Evolutionary conservation across 2,888 invertebrate species (phyloP).

Genomic region (Stramonita haemastoma): DNA sequence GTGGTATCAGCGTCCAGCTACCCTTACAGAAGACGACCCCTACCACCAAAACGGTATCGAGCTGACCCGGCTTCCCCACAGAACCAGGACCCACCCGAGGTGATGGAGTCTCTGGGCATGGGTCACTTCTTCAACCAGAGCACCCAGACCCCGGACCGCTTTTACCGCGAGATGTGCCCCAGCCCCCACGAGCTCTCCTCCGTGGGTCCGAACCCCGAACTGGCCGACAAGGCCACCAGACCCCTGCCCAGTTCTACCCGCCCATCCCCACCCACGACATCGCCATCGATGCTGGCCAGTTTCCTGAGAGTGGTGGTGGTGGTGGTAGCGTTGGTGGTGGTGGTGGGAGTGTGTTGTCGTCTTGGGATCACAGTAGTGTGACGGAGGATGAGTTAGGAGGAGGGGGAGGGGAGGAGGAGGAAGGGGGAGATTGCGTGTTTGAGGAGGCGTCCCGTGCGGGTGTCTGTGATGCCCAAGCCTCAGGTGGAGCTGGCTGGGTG

Average conservation of each 20-base stretch:
- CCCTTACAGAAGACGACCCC: not conserved
- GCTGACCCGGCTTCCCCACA: slow-evolving; percentile 35
- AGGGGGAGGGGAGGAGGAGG: not conserved
- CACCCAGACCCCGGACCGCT: slow-evolving; percentile 40
- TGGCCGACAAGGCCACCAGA: slow-evolving; percentile 50
- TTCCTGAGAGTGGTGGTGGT: slow-evolving; percentile 34
- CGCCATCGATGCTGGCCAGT: slow-evolving; percentile 52
- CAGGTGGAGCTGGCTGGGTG: slow-evolving; percentile 10
- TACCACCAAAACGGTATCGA: slow-evolving; percentile 25
- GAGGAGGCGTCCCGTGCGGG: slow-evolving; percentile 20
- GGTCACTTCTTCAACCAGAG: slow-evolving; percentile 42
- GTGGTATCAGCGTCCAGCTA: not conserved
- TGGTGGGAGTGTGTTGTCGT: slow-evolving; percentile 42
- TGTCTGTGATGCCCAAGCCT: slow-evolving; percentile 29
- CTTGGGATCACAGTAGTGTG: slow-evolving; percentile 44
- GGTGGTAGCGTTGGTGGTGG: slow-evolving; percentile 22
- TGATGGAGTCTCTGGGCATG: slow-evolving; percentile 41
- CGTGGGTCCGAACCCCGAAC: not conserved
- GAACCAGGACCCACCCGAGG: slow-evolving; percentile 35
- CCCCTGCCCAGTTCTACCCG: slow-evolving; percentile 50
- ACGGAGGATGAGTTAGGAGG: slow-evolving; percentile 35
- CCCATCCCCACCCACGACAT: slow-evolving; percentile 52
- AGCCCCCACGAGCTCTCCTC: slow-evolving; percentile 41
- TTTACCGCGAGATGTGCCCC: slow-evolving; percentile 42
- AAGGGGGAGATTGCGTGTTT: not conserved